phyloP scores from a whole-genome alignment of 2,797 vertebrate species.

The Myotis planiceps region DNA sequence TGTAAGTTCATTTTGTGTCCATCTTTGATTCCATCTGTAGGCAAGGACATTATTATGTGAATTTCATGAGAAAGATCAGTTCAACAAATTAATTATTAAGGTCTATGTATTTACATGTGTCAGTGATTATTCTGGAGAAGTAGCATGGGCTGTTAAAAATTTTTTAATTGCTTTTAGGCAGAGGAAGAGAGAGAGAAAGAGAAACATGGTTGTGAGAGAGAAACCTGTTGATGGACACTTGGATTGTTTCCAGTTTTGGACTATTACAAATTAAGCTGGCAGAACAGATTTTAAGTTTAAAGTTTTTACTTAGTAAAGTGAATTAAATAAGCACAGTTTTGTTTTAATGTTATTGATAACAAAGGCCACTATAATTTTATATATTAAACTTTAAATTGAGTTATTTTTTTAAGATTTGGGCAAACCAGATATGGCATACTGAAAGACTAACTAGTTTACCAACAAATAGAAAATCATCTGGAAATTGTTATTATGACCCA shows the following conservation, averaged over 20 bases:
- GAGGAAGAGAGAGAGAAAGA: neutral
- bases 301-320: neutral
- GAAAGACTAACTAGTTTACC: neutral
- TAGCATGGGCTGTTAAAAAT: neutral
- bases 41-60: constrained; percentile 42
- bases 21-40: constrained; percentile 67
- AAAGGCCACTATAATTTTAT: constrained; percentile 9
- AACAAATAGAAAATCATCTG: neutral
- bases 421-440: neutral
- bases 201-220: neutral
- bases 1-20: constrained; percentile 62
- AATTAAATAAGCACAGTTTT: neutral
- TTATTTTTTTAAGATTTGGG: constrained; percentile 19
- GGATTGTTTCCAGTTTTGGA: neutral
- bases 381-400: constrained; percentile 11
- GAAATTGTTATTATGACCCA: neutral
- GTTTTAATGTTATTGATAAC: constrained; percentile 2
- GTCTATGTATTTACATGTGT: neutral
- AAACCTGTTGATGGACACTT: neutral
- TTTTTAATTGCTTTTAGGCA: neutral
- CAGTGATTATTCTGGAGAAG: neutral
- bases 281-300: constrained; percentile 27
- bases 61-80: constrained; percentile 39
- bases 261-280: constrained; percentile 5
- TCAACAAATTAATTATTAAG: constrained; percentile 6